These are phyloP conservation scores for Harpagus bidentatus DNA, from an alignment of 2,113 vertebrate species.

Conservation along the genomic window DNA sequence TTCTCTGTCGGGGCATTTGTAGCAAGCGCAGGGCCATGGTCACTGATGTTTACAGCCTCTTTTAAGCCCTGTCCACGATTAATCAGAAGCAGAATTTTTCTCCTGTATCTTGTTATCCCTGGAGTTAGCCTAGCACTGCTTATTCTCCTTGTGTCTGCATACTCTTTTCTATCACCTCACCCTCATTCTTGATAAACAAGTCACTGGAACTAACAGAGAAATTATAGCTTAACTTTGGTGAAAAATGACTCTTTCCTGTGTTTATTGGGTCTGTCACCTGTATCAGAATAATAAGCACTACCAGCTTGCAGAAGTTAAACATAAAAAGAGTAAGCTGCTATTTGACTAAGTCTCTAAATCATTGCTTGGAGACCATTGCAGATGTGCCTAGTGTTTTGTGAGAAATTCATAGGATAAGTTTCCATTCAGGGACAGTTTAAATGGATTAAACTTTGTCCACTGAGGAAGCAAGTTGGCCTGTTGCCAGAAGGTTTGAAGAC, in stretches of 20 bases:
- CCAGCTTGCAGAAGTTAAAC: background rate
- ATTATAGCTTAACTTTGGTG: background rate
- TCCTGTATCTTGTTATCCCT: background rate
- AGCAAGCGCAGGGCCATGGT: rapidly evolving
- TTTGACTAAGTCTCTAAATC: background rate
- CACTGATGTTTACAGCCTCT: background rate
- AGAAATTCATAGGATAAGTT: background rate
- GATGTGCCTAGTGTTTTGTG: background rate
- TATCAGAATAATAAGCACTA: background rate
- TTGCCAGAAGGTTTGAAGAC: background rate
- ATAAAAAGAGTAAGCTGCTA: background rate
- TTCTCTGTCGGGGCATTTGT: background rate
- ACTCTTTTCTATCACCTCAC: background rate
- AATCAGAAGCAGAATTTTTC: background rate
- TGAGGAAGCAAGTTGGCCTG: background rate
- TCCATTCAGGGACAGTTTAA: background rate
- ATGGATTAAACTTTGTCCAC: background rate
- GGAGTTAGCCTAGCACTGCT: background rate
- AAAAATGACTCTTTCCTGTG: background rate
- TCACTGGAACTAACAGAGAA: background rate
- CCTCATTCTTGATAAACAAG: background rate
- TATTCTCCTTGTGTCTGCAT: background rate
- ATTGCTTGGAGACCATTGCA: background rate
- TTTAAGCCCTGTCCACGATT: background rate
- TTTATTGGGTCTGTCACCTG: background rate